Conservation (phyloP, 23 tunicate species). For the Styela clava region DNA sequence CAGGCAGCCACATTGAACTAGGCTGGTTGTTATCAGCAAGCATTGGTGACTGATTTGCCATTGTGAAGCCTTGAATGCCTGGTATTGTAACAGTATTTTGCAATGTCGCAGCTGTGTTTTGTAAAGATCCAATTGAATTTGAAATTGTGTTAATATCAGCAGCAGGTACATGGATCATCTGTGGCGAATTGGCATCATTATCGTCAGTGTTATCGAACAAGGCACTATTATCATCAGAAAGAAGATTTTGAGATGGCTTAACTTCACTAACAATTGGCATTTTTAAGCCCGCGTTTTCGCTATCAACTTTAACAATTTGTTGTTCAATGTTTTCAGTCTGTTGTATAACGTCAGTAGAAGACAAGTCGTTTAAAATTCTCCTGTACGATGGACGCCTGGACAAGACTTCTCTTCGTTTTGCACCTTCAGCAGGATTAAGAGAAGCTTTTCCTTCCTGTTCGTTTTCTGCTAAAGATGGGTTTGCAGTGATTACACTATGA, state of each 20-base stretch:
- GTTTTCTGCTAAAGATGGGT: neutral
- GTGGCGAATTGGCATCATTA: neutral
- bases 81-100: neutral
- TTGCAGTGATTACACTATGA: conserved; percentile 6
- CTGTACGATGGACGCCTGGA: conserved; percentile 64
- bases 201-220: neutral
- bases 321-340: neutral
- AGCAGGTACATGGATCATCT: neutral
- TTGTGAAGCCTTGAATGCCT: conserved; percentile 72
- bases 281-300: neutral
- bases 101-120: neutral
- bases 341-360: conserved; percentile 7
- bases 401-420: conserved; percentile 45
- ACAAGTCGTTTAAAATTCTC: conserved; percentile 11
- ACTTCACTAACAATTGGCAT: conserved; percentile 1
- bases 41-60: conserved; percentile 70
- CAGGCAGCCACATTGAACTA: conserved; percentile 75
- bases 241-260: conserved; percentile 1
- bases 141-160: neutral
- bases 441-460: neutral
- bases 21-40: conserved; percentile 11
- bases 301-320: neutral
- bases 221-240: neutral
- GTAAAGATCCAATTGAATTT: neutral
- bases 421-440: conserved; percentile 29